Percentiles rank a stretch among this genome's conserved stretches.
Conservation (phyloP, 2,113 vertebrate species). For the Crotalus viridis region DNA sequence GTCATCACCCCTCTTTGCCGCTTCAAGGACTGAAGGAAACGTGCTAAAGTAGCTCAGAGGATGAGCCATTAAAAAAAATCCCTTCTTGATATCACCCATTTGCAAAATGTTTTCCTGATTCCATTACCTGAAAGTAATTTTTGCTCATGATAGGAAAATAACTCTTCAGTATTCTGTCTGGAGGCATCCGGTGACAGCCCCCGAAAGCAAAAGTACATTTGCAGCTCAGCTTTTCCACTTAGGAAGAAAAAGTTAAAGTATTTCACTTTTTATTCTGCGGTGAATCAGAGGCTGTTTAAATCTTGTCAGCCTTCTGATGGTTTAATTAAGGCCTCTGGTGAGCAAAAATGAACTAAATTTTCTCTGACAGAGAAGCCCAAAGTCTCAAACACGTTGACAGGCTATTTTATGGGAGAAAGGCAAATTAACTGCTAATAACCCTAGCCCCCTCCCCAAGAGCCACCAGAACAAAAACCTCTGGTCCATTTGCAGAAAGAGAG, state of each 20-base stretch:
- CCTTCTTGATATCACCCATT: neutral
- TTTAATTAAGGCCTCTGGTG: accelerated
- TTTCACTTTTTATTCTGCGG: slow-evolving; percentile 5
- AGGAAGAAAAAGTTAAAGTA: neutral
- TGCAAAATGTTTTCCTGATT: neutral
- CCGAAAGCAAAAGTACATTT: neutral
- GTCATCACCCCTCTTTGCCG: neutral
- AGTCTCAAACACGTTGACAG: accelerated
- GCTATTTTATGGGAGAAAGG: neutral
- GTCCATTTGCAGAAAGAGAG: neutral
- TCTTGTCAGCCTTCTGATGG: neutral
- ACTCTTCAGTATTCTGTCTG: neutral
- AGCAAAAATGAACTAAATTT: neutral
- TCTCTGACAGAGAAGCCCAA: neutral
- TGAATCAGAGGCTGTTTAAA: neutral
- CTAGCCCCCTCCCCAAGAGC: neutral
- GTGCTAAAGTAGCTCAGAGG: neutral
- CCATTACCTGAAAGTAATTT: neutral
- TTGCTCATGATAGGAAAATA: neutral
- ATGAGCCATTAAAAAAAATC: neutral
- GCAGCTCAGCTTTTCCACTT: neutral
- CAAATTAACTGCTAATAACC: neutral
- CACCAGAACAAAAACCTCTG: slow-evolving; percentile 17
- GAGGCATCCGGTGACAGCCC: no score
- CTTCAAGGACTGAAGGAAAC: neutral